Evolutionary conservation across 2,888 invertebrate species (phyloP).

Genomic region (Himalopsyche japonica): DNA sequence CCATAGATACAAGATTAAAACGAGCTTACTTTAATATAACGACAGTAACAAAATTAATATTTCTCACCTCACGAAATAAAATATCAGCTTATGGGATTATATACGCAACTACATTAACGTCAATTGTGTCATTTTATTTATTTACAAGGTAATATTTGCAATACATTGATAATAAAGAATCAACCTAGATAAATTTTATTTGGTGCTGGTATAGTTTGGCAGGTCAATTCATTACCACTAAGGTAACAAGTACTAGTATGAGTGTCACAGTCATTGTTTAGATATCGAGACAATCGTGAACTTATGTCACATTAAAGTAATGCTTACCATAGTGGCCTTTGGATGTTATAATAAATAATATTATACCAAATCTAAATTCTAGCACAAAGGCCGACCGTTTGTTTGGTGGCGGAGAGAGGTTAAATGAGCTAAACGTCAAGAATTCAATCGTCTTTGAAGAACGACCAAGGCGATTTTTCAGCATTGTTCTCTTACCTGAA

Average conservation of each 20-base stretch:
- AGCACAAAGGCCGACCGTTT: background rate
- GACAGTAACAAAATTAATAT: too few species aligned
- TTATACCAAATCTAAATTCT: background rate
- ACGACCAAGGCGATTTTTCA: background rate
- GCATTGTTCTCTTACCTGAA: background rate
- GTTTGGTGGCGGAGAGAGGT: background rate
- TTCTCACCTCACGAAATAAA: too few species aligned
- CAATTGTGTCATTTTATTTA: background rate
- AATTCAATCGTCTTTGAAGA: background rate
- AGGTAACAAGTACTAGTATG: background rate
- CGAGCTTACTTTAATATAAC: too few species aligned
- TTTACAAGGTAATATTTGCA: background rate
- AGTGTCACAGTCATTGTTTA: conserved; percentile 32
- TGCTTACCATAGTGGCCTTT: background rate
- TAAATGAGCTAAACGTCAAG: background rate
- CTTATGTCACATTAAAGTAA: conserved; percentile 23
- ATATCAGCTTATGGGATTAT: too few species aligned
- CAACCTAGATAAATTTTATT: background rate
- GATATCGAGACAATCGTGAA: conserved; percentile 22
- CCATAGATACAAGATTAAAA: too few species aligned
- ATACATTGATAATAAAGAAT: background rate
- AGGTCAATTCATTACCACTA: background rate
- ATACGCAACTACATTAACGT: background rate
- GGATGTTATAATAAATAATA: conserved; percentile 22
- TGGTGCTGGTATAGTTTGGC: background rate